Percentiles rank a stretch among this genome's conserved stretches.
Evolutionary conservation across 2,888 invertebrate species (phyloP).

Genomic region (Melanchra persicariae): DNA sequence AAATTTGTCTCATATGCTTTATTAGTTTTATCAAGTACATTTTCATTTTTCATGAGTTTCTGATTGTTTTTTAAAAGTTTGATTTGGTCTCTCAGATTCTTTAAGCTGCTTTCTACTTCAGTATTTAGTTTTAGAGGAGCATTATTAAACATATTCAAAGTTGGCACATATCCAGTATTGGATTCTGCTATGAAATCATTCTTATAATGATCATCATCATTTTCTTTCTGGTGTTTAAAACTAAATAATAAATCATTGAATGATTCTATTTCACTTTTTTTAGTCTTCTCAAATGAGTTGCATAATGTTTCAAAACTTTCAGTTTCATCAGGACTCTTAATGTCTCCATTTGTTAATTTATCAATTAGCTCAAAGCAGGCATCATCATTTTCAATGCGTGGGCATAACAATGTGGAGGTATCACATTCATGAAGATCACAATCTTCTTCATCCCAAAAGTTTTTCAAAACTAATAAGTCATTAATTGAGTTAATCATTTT

Average conservation of each 20-base stretch:
- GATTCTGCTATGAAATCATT: conserved; percentile 6
- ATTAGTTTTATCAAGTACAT: conserved; percentile 3
- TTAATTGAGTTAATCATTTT: conserved; percentile 91
- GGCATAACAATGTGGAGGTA: neutral
- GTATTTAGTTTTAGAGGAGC: conserved; percentile 8
- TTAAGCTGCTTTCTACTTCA: conserved; percentile 34
- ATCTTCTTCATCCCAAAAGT: conserved; percentile 77
- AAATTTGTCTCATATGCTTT: neutral
- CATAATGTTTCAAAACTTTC: conserved; percentile 63
- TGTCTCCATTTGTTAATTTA: conserved; percentile 48
- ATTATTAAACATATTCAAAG: neutral
- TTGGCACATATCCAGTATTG: neutral
- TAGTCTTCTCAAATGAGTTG: conserved; percentile 68
- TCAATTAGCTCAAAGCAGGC: conserved; percentile 34
- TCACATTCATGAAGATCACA: conserved; percentile 53
- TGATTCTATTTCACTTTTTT: conserved; percentile 67
- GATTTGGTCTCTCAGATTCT: conserved; percentile 24
- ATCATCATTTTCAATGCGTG: conserved; percentile 11
- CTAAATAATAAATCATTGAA: conserved; percentile 78
- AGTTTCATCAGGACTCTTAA: conserved; percentile 46
- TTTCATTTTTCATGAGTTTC: conserved; percentile 7
- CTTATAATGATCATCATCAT: neutral
- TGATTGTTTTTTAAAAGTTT: conserved; percentile 9
- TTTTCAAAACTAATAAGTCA: conserved; percentile 74
- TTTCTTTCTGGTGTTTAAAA: conserved; percentile 65